Percentiles rank a stretch among this genome's conserved stretches.
phyloP scores from a whole-genome alignment of 1,140 invertebrate species.

The Battus philenor region DNA sequence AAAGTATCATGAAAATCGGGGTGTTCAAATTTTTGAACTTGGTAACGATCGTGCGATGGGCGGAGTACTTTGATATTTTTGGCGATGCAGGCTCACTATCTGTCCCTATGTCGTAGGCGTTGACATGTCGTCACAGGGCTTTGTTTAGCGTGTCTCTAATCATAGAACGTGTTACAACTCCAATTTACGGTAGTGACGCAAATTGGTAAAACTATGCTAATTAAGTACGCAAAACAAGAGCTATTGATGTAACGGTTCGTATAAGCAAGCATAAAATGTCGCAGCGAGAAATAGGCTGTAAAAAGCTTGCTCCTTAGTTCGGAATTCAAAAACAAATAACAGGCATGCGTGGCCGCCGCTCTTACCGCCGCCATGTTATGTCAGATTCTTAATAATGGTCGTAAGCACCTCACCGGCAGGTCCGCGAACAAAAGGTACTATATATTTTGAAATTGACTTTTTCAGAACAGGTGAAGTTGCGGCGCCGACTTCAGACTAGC shows the following conservation, averaged over 20 bases:
- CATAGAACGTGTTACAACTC: constrained; percentile 32
- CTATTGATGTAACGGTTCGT: neutral
- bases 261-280: neutral
- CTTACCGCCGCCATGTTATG: constrained; percentile 42
- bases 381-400: constrained; percentile 45
- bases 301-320: constrained; percentile 21
- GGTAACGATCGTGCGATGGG: too few species aligned
- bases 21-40: too few species aligned
- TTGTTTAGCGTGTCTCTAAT: constrained; percentile 42
- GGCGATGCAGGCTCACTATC: too few species aligned
- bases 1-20: too few species aligned
- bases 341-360: constrained; percentile 26
- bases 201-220: constrained; percentile 59
- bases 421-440: constrained; percentile 58
- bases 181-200: constrained; percentile 35
- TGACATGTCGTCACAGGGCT: too few species aligned
- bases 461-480: constrained; percentile 53
- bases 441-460: constrained; percentile 57
- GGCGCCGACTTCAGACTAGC: constrained; percentile 31
- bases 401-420: constrained; percentile 34
- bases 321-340: constrained; percentile 27
- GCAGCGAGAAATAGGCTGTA: constrained; percentile 8
- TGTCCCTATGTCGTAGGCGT: too few species aligned
- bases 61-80: too few species aligned
- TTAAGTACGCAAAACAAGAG: constrained; percentile 20